Evolutionary conservation across 53 echinoderm and acorn worm species (phyloP), one percentile per base, ranked within the genome.

Genomic region (Luidia sarsii): DNA sequence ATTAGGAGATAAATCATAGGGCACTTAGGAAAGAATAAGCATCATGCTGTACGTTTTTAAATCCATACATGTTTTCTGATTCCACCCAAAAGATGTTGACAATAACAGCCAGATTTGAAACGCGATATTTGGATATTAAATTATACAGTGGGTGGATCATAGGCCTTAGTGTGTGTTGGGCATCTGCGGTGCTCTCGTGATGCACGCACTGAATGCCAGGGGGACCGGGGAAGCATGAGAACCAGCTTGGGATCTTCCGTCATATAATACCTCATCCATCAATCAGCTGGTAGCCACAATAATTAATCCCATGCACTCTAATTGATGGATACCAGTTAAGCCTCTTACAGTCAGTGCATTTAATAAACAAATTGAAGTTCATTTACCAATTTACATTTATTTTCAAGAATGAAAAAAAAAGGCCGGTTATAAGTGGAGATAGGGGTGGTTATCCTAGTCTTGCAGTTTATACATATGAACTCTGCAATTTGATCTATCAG

Each of bases 191-290:
- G n/a, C n/a, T n/a, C n/a, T 41, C 6, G 11, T 6, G 41, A 41
- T 41, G 41, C 11, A 41, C 3, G 30, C 36, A 45, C 10, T 45
- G 15, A 45, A 67, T 67, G 67, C 67, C 67, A 39, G 13, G 45
- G 67, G 67, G 67, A 45, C 24, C 67, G 3, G 67, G 63, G 27
- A 67, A 43, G 67, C 67, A 67, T 67, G 67, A 67, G 67, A 67
- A 67, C 41, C 67, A 67, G 67, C 67, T 67, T 67, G 41, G 27
- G 41, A 67, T 67, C 45, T 18, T 1, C 6, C 43, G 39, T 45
- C 67, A 67, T 43, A 45, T 45, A 67, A 67, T 67, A 25, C 25
- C 67, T n/a, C 19, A 35, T 39, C 1, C 27, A 43, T 22, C 63
- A 18, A 35, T 15, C 63, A 14, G 0, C 63, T n/a, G 63, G 63